These are phyloP conservation scores for Buphagus erythrorhynchus DNA, from an alignment of 2,797 vertebrate species.

Conservation along the genomic window DNA sequence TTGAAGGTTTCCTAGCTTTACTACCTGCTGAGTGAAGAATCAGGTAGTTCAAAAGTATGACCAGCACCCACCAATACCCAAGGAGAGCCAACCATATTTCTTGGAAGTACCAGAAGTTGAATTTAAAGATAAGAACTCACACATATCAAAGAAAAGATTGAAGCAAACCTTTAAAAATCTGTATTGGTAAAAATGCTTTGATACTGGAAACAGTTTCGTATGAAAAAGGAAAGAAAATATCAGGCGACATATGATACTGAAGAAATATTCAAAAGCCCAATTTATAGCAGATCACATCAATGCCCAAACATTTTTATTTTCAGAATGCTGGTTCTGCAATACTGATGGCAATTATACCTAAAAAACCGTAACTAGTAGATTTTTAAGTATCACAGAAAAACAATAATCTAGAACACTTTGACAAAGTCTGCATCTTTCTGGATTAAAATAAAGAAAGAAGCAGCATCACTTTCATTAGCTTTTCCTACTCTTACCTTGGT, in stretches of 20 bases:
- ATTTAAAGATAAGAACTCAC: neutral
- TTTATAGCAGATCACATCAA: neutral
- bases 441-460: neutral
- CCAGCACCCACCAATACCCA: neutral
- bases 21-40: neutral
- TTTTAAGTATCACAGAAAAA: neutral
- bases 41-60: neutral
- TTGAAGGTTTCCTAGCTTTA: neutral
- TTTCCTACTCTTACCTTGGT: constrained; percentile 82
- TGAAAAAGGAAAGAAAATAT: neutral
- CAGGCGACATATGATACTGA: neutral
- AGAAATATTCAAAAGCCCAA: neutral
- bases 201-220: neutral
- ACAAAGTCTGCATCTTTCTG: neutral
- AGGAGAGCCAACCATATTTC: neutral
- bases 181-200: neutral
- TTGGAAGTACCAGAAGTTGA: neutral
- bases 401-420: neutral
- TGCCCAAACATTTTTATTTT: neutral
- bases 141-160: neutral
- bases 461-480: neutral
- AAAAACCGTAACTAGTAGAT: neutral
- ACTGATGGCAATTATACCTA: neutral
- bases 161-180: neutral
- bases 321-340: neutral